Conservation (phyloP, 2,888 invertebrate species). For the Globia sparganii region DNA sequence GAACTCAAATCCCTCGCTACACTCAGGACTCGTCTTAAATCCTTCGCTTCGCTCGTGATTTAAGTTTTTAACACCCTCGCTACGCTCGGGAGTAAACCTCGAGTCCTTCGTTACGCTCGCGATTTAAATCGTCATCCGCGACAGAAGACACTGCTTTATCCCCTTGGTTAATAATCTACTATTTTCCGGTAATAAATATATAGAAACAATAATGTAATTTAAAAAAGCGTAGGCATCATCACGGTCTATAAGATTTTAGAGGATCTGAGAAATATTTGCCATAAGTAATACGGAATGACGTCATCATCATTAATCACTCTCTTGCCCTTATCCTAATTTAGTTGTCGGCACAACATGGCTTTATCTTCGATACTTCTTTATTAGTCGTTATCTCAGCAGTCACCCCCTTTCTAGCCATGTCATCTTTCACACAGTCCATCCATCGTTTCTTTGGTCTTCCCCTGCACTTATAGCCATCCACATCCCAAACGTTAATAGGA, state of each 20-base stretch:
- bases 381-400: neutral
- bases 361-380: neutral
- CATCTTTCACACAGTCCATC: neutral
- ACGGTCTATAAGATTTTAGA: neutral
- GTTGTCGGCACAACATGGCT: neutral
- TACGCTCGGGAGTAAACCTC: no score
- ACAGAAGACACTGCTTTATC: no score
- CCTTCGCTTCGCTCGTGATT: no score
- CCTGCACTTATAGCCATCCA: neutral
- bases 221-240: neutral
- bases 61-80: no score
- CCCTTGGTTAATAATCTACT: no score
- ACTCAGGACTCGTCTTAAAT: no score
- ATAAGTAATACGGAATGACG: neutral
- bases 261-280: neutral
- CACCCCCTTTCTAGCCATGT: neutral
- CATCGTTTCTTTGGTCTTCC: neutral
- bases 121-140: no score
- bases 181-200: neutral
- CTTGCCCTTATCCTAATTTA: neutral
- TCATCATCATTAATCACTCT: neutral
- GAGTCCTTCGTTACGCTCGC: no score
- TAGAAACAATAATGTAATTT: neutral
- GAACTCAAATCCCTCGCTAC: no score
- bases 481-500: neutral